These are phyloP conservation scores for Kryptolebias ocellatus DNA, from an alignment of 2,797 vertebrate species.

Conservation along the genomic window DNA sequence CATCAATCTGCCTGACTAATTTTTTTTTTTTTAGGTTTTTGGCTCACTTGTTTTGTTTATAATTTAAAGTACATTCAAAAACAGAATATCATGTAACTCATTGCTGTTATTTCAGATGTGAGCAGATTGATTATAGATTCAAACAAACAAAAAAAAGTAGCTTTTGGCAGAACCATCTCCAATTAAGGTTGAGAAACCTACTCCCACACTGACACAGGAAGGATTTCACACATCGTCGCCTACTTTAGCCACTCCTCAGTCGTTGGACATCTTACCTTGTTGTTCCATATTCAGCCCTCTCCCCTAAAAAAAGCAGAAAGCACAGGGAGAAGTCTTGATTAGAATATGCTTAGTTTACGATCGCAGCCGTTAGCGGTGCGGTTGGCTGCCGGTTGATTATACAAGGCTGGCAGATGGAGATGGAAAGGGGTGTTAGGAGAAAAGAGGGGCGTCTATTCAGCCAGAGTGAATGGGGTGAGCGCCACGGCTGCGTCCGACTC, in stretches of 20 bases:
- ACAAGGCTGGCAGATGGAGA: slow-evolving; percentile 72
- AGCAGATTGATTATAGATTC: neutral
- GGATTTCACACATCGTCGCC: slow-evolving; percentile 51
- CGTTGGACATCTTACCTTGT: slow-evolving; percentile 87
- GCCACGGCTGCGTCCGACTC: slow-evolving; percentile 72
- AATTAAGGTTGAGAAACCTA: slow-evolving; percentile 16
- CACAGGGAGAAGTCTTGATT: slow-evolving; percentile 49
- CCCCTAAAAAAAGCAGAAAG: slow-evolving; percentile 81
- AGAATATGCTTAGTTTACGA: slow-evolving; percentile 47
- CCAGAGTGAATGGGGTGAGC: slow-evolving; percentile 67
- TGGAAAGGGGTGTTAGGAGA: slow-evolving; percentile 72
- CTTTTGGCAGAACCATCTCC: neutral
- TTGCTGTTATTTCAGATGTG: neutral
- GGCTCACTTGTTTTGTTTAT: no score
- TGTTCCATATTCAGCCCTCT: slow-evolving; percentile 92
- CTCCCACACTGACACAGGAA: slow-evolving; percentile 51
- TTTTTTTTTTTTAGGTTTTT: neutral
- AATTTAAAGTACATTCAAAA: no score
- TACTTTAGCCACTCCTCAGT: slow-evolving; percentile 52
- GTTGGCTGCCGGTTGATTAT: slow-evolving; percentile 60
- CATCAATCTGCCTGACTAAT: neutral
- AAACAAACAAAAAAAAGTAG: neutral
- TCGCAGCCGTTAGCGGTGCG: slow-evolving; percentile 57
- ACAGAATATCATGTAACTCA: no score
- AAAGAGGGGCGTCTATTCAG: slow-evolving; percentile 75